These are phyloP conservation scores for Drosophila melanosoma DNA, from an alignment of 2,888 invertebrate species.

Conservation along the genomic window DNA sequence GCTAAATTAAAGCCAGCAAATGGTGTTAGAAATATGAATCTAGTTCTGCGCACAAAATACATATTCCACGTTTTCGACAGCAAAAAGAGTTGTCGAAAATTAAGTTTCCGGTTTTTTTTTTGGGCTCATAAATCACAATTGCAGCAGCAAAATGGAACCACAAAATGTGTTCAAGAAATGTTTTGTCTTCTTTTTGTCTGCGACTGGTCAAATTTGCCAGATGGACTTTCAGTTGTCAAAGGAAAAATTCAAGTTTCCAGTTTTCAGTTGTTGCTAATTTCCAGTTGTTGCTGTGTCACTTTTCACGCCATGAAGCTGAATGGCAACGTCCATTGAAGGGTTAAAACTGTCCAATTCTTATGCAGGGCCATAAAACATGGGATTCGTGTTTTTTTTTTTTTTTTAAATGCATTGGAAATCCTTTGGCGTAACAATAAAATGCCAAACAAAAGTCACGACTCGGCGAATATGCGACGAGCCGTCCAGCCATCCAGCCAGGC, in stretches of 20 bases:
- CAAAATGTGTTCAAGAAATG: conserved; percentile 52
- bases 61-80: conserved; percentile 1
- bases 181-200: conserved; percentile 26
- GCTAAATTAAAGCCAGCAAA: background rate
- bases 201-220: conserved; percentile 49
- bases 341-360: conserved; percentile 77
- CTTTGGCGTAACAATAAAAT: conserved; percentile 74
- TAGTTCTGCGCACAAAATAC: background rate
- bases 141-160: conserved; percentile 39
- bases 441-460: conserved; percentile 68
- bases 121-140: conserved; percentile 69
- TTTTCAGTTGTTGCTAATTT: conserved; percentile 19
- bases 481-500: conserved; percentile 13
- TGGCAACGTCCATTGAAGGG: conserved; percentile 67
- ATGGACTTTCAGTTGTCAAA: conserved; percentile 39
- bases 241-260: conserved; percentile 27
- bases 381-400: conserved; percentile 52
- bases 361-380: conserved; percentile 71
- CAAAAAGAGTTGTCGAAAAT: conserved; percentile 37
- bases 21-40: background rate
- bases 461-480: conserved; percentile 38
- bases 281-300: conserved; percentile 24
- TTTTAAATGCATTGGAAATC: conserved; percentile 66
- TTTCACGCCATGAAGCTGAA: conserved; percentile 44
- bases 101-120: conserved; percentile 46